Percentiles rank a stretch among this genome's conserved stretches.
These are phyloP conservation scores for Callospermophilus lateralis DNA, from an alignment of 2,113 vertebrate genomes.

Conservation along the genomic window DNA sequence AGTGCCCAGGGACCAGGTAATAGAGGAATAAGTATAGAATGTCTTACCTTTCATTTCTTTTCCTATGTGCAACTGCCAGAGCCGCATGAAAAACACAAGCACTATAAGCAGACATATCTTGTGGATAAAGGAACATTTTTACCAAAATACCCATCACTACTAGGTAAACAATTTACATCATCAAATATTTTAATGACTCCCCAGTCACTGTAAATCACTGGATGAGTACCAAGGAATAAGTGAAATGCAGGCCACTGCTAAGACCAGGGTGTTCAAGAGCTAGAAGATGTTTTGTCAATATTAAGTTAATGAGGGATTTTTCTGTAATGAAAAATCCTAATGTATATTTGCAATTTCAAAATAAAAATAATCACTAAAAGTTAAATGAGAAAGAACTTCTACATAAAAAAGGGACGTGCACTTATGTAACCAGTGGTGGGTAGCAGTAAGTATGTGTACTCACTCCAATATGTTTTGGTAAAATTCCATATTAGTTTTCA, in stretches of 20 bases:
- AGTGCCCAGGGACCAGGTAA: background rate
- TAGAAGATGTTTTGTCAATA: background rate
- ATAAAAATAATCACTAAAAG: background rate
- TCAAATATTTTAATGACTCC: background rate
- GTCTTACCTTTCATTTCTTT: slow-evolving; percentile 90
- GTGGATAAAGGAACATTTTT: slow-evolving; percentile 65
- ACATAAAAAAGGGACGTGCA: background rate
- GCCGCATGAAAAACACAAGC: slow-evolving; percentile 91
- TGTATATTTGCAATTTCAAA: background rate
- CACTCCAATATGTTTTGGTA: background rate
- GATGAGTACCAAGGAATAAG: background rate
- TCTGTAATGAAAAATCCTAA: background rate
- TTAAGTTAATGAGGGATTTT: background rate
- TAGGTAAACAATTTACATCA: background rate
- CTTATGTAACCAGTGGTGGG: background rate
- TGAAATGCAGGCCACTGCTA: background rate
- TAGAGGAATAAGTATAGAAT: slow-evolving; percentile 68
- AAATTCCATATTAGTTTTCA: background rate
- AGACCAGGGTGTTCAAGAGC: background rate
- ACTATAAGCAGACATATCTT: slow-evolving; percentile 77
- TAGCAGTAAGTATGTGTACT: background rate
- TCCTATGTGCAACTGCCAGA: slow-evolving; percentile 90
- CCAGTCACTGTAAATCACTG: background rate
- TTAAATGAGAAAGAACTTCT: background rate
- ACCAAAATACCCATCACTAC: background rate